Conservation (phyloP, 1,140 invertebrate species). For the Sycobia sp. region DNA sequence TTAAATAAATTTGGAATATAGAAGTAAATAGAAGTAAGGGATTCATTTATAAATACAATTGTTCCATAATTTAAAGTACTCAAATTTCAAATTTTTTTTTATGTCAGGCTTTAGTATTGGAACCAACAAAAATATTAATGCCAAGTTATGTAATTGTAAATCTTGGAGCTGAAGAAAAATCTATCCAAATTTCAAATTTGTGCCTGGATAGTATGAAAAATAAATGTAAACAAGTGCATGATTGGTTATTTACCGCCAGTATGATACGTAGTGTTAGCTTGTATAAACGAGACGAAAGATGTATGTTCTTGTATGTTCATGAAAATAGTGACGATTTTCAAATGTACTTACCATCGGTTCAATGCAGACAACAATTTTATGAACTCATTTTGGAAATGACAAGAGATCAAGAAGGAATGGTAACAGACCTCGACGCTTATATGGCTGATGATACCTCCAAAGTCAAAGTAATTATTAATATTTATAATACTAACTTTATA, state of each 20-base stretch:
- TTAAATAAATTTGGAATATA: too few relatives aligned
- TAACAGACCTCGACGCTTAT: constrained; percentile 81
- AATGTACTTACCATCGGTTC: constrained; percentile 93
- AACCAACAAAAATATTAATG: constrained; percentile 91
- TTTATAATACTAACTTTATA: background rate
- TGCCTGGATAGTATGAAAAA: constrained; percentile 79
- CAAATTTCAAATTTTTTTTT: background rate
- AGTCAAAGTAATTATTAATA: constrained; percentile 53
- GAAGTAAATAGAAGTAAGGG: too few relatives aligned
- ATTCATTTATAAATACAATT: too few relatives aligned
- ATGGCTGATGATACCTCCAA: constrained; percentile 73
- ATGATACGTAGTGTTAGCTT: constrained; percentile 93
- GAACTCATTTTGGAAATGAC: constrained; percentile 83
- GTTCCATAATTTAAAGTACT: too few relatives aligned
- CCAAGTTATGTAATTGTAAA: constrained; percentile 95
- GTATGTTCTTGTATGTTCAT: constrained; percentile 96
- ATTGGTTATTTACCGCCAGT: constrained; percentile 90
- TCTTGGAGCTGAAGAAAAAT: constrained; percentile 89
- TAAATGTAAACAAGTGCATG: constrained; percentile 82
- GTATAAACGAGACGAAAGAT: constrained; percentile 94
- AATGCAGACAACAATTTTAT: constrained; percentile 83
- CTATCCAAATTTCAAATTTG: constrained; percentile 84
- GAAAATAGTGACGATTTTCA: constrained; percentile 99
- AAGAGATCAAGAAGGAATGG: constrained; percentile 81
- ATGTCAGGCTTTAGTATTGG: constrained; percentile 81